Conservation (phyloP, 2,797 vertebrate genomes). For the Petrocephalus schoutedeni region DNA sequence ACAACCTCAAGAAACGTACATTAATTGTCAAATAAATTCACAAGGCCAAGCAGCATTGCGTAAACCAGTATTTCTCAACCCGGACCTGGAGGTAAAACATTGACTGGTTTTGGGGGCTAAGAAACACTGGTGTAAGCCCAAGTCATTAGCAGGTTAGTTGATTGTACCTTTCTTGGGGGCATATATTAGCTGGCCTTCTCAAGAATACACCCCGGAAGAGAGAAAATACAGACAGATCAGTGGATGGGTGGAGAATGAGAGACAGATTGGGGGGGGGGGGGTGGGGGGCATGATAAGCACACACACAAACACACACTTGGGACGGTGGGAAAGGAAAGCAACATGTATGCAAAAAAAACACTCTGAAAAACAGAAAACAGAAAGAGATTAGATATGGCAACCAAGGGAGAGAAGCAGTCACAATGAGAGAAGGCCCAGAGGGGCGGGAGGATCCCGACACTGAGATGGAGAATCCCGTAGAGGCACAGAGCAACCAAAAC, state of each 20-base stretch:
- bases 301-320: not conserved
- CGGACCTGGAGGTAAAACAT: not conserved
- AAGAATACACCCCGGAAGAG: constrained; percentile 76
- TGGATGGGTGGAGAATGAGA: not conserved
- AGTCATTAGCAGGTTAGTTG: constrained; percentile 27
- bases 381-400: not conserved
- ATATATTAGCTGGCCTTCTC: constrained; percentile 91
- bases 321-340: not conserved
- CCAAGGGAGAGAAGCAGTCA: not conserved
- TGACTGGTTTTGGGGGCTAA: not conserved
- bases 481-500: not conserved
- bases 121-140: not conserved
- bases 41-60: not conserved
- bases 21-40: not conserved
- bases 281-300: not conserved
- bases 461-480: not conserved
- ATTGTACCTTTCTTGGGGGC: constrained; percentile 88
- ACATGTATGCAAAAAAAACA: not conserved
- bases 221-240: constrained; percentile 36
- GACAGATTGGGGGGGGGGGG: not conserved
- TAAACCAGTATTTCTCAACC: not conserved
- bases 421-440: not conserved
- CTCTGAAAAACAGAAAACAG: constrained; percentile 5
- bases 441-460: not conserved
- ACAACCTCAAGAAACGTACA: not conserved